A percentile compares a stretch with the other conserved stretches of the same genome.
phyloP scores from a whole-genome alignment of 2,113 vertebrate genomes.

The Microcebus ravelobensis region DNA sequence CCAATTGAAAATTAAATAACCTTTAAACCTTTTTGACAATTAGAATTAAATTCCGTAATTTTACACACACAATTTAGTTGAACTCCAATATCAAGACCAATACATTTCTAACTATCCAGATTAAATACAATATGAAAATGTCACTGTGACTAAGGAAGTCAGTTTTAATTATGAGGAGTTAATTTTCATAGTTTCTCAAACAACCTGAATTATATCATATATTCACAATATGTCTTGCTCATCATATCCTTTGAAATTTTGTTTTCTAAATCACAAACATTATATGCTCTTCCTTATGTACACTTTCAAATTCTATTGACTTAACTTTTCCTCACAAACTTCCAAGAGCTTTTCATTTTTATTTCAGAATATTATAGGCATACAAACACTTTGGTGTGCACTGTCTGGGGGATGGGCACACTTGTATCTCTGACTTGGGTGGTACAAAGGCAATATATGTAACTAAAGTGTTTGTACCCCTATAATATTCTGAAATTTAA shows the following conservation, averaged over 20 bases:
- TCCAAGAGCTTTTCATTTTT: background rate
- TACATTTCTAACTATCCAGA: background rate
- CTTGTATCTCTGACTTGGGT: too few species aligned
- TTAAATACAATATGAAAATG: conserved; percentile 10
- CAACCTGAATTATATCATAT: conserved; percentile 26
- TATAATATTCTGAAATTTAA: too few species aligned
- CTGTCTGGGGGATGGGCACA: too few species aligned
- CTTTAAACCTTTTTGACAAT: background rate
- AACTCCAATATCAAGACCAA: background rate
- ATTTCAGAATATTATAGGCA: too few species aligned
- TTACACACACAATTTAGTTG: background rate
- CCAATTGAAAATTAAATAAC: background rate
- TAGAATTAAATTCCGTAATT: background rate
- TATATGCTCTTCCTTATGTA: conserved; percentile 26
- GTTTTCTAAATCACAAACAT: background rate
- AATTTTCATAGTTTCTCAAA: conserved; percentile 37
- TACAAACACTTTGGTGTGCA: too few species aligned
- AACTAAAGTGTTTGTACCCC: too few species aligned
- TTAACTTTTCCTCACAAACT: background rate
- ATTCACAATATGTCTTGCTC: conserved; percentile 2
- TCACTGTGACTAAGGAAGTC: conserved; percentile 30
- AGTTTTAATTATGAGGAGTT: conserved; percentile 41
- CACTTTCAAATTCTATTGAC: background rate
- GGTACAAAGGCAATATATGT: too few species aligned
- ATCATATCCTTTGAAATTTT: conserved; percentile 26